Percentiles rank a stretch among this genome's conserved stretches.
Evolutionary conservation across 2,113 vertebrate species (phyloP).

Genomic region (Parotia lawesii): DNA sequence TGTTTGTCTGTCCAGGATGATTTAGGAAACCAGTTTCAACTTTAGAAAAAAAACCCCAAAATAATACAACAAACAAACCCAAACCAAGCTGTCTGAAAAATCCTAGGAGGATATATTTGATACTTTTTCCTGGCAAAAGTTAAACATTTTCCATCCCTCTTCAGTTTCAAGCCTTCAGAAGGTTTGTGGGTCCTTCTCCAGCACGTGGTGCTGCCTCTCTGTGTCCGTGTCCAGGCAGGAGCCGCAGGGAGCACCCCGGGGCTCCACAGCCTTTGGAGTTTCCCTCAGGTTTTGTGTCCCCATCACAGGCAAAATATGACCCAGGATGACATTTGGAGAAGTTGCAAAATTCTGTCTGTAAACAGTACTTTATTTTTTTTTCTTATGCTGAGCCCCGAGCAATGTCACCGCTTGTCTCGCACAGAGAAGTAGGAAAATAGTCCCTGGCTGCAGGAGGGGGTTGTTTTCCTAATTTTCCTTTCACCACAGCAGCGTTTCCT

Average conservation of each 20-base stretch:
- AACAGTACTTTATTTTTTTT: not conserved
- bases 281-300: not conserved
- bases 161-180: slow-evolving; percentile 10
- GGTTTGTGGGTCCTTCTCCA: not conserved
- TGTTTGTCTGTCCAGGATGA: not conserved
- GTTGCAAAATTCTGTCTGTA: slow-evolving; percentile 48
- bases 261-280: not conserved
- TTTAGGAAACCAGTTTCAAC: slow-evolving; percentile 13
- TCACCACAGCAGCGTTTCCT: not conserved
- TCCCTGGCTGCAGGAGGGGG: not conserved
- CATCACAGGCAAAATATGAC: not conserved
- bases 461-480: not conserved
- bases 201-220: not conserved
- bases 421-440: not conserved
- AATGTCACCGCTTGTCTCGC: not conserved
- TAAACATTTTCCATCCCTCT: slow-evolving; percentile 46
- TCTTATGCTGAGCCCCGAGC: not conserved
- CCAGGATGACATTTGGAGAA: not conserved
- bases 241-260: not conserved
- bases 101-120: slow-evolving; percentile 43
- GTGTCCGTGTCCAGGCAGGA: not conserved
- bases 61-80: slow-evolving; percentile 2
- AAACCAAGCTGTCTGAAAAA: slow-evolving; percentile 1
- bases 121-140: slow-evolving; percentile 58
- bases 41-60: not conserved